Evolutionary conservation across 2,888 invertebrate species (phyloP).

Genomic region (Mycalesis mineus): DNA sequence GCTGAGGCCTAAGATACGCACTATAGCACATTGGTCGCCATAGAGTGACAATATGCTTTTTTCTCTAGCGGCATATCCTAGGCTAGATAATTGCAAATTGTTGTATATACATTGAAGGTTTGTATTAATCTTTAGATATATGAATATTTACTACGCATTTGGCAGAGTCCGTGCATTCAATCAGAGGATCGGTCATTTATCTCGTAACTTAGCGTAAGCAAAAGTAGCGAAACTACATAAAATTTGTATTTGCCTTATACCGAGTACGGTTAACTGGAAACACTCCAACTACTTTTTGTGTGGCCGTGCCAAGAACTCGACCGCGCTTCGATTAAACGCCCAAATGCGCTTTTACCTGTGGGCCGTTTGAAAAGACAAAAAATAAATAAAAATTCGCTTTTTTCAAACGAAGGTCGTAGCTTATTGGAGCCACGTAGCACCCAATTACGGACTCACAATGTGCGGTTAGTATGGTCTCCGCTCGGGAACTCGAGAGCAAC

Average conservation of each 20-base stretch:
- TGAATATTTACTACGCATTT: constrained; percentile 1
- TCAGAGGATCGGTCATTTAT: constrained; percentile 16
- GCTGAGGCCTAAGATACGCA: too few relatives aligned
- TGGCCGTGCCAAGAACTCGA: constrained; percentile 13
- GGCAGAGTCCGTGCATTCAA: constrained; percentile 6
- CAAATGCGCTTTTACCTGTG: background rate
- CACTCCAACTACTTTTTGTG: constrained; percentile 18
- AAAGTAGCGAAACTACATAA: constrained; percentile 17
- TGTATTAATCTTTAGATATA: background rate
- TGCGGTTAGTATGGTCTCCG: too few relatives aligned
- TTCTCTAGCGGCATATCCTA: too few relatives aligned
- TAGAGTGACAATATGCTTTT: too few relatives aligned
- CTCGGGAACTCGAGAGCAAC: too few relatives aligned
- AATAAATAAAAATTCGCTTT: too few relatives aligned
- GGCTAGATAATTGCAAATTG: too few relatives aligned
- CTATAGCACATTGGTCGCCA: too few relatives aligned
- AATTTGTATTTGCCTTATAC: constrained; percentile 14
- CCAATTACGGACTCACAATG: too few relatives aligned
- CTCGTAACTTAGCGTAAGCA: background rate
- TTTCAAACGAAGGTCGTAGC: too few relatives aligned
- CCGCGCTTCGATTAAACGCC: constrained; percentile 10
- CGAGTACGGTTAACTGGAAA: constrained; percentile 19
- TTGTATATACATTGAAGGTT: background rate
- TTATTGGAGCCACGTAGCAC: too few relatives aligned
- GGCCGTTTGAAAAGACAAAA: too few relatives aligned